Percentiles rank a stretch among this genome's conserved stretches.
These are phyloP conservation scores for Dermochelys coriacea DNA, from an alignment of 2,797 vertebrate species.

Conservation along the genomic window DNA sequence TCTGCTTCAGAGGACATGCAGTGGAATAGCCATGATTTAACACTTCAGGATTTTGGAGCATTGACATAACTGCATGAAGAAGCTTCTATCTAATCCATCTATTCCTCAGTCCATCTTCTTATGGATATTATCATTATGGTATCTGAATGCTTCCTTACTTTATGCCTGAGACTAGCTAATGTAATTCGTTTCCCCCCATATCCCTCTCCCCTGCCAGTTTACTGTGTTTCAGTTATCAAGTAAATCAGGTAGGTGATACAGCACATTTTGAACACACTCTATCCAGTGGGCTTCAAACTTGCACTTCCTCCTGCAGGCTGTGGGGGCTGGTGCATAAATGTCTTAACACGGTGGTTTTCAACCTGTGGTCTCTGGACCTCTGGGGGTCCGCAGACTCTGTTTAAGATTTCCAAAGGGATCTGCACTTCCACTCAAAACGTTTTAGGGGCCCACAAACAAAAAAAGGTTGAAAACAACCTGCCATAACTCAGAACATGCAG, in stretches of 20 bases:
- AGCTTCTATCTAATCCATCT: background rate
- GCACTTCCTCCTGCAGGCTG: background rate
- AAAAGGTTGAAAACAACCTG: background rate
- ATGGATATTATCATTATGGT: background rate
- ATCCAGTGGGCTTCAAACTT: background rate
- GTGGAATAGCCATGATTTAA: background rate
- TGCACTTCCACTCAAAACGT: background rate
- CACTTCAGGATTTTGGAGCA: background rate
- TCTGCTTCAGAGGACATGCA: background rate
- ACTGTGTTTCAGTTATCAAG: background rate
- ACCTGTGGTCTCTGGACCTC: background rate
- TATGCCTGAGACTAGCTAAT: background rate
- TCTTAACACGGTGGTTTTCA: background rate
- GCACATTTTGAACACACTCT: background rate
- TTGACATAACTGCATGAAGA: background rate
- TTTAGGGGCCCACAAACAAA: background rate
- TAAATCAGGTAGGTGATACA: background rate
- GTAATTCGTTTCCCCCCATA: rapidly evolving
- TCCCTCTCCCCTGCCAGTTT: rapidly evolving
- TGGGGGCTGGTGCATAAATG: background rate
- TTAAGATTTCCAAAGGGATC: background rate
- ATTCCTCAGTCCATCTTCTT: background rate
- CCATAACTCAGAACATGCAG: background rate
- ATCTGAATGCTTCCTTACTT: rapidly evolving
- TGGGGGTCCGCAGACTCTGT: background rate